Evolutionary conservation across 2,797 vertebrate species (phyloP).

Genomic region (Sternotherus odoratus): DNA sequence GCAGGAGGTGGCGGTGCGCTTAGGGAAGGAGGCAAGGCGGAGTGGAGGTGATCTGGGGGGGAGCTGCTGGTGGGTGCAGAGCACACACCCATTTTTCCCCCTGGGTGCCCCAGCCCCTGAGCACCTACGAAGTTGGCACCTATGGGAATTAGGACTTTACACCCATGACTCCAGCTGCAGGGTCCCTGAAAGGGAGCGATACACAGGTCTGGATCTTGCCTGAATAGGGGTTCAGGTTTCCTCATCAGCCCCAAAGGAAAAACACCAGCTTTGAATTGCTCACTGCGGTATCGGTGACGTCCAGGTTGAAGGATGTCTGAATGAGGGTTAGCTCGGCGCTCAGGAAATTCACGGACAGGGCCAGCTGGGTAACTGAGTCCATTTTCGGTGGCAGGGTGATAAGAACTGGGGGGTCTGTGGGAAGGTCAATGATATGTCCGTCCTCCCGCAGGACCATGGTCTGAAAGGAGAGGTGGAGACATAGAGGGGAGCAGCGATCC

Average conservation of each 20-base stretch:
- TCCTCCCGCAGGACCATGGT: background rate
- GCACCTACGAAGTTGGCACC: too few relatives aligned
- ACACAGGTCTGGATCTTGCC: background rate
- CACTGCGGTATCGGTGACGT: conserved; percentile 14
- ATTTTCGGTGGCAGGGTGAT: background rate
- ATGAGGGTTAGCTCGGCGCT: conserved; percentile 7
- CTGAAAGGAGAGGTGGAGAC: background rate
- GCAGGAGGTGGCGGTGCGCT: too few relatives aligned
- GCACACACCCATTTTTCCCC: too few relatives aligned
- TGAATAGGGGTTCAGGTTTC: rapidly evolving
- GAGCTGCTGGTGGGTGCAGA: too few relatives aligned
- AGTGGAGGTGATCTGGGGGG: too few relatives aligned
- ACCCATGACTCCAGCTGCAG: background rate
- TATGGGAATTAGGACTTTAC: background rate
- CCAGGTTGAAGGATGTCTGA: conserved; percentile 9
- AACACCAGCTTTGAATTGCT: background rate
- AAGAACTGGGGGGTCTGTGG: rapidly evolving
- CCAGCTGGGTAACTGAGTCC: conserved; percentile 32
- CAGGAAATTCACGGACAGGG: conserved; percentile 43
- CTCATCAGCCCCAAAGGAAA: background rate
- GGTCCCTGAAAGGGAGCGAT: background rate
- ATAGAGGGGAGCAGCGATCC: rapidly evolving
- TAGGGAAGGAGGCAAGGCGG: too few relatives aligned
- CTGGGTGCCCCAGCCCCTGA: too few relatives aligned
- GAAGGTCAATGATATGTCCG: background rate